phyloP scores from a whole-genome alignment of 2,797 vertebrate genomes.

The Amblyopsis hoosieri region DNA sequence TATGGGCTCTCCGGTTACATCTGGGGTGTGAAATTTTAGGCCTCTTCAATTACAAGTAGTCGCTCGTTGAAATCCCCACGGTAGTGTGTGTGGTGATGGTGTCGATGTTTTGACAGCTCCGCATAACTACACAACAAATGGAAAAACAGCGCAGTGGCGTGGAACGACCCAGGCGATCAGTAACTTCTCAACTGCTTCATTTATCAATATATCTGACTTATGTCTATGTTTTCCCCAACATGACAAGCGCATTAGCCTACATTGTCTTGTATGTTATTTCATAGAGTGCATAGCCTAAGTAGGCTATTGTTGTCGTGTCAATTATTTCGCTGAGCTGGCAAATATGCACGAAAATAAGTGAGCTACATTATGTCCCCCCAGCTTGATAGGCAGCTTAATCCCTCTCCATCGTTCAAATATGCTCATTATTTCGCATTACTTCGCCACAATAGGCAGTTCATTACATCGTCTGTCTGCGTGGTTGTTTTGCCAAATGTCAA shows the following conservation, averaged over 20 bases:
- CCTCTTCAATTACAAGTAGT: conserved; percentile 38
- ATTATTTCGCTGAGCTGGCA: conserved; percentile 1
- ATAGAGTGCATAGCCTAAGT: no score
- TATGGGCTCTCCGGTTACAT: conserved; percentile 22
- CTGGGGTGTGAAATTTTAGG: conserved; percentile 27
- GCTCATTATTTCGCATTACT: conserved; percentile 30
- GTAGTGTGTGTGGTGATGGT: conserved; percentile 11
- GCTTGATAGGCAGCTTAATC: no score
- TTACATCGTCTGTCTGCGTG: conserved; percentile 13
- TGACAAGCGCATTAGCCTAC: conserved; percentile 13
- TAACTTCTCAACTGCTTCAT: conserved; percentile 21
- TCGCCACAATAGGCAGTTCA: conserved; percentile 30
- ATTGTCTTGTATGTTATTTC: neutral
- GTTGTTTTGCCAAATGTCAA: conserved; percentile 47
- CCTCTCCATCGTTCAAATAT: conserved; percentile 13
- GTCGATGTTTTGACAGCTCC: conserved; percentile 53
- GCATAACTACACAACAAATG: conserved; percentile 18
- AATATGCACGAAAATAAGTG: neutral
- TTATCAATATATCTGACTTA: conserved; percentile 4
- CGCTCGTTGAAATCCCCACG: conserved; percentile 4
- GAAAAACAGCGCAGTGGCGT: neutral
- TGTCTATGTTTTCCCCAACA: conserved; percentile 5
- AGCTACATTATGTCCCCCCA: no score
- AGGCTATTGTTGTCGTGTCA: no score
- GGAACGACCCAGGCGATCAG: neutral